These are phyloP conservation scores for Bellardia pandia DNA, from an alignment of 2,888 invertebrate species.

Conservation along the genomic window DNA sequence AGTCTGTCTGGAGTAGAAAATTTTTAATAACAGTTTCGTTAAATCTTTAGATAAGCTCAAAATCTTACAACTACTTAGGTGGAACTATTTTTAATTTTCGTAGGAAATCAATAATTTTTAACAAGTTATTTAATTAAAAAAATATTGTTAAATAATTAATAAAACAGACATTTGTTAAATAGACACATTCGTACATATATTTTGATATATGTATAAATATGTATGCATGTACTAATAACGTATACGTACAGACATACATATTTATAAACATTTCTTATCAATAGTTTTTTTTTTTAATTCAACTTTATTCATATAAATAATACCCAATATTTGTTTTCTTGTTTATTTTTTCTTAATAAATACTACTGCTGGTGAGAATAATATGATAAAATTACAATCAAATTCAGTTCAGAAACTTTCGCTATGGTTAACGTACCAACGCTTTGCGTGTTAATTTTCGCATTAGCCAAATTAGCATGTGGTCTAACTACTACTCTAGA, in stretches of 20 bases:
- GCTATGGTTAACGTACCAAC: constrained; percentile 42
- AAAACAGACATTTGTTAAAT: background rate
- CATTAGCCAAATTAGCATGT: constrained; percentile 25
- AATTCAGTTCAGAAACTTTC: constrained; percentile 20
- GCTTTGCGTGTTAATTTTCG: constrained; percentile 29
- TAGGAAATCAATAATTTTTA: constrained; percentile 5
- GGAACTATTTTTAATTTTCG: background rate
- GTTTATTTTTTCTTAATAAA: constrained; percentile 32
- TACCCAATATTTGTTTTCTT: constrained; percentile 5
- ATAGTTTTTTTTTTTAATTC: too few relatives aligned
- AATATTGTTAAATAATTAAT: background rate
- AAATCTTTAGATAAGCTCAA: background rate
- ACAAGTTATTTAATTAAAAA: constrained; percentile 32
- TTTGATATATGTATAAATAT: background rate
- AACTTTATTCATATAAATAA: too few relatives aligned
- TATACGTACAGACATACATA: background rate
- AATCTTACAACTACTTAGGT: background rate
- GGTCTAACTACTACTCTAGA: constrained; percentile 45
- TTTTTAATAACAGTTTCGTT: background rate
- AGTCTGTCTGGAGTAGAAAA: background rate
- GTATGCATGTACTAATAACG: background rate
- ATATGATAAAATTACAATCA: constrained; percentile 58
- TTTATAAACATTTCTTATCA: constrained; percentile 12
- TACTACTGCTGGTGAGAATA: constrained; percentile 24
- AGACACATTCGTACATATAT: background rate